Conservation (phyloP, 2,888 invertebrate species). For the Cyclophora albipunctata region DNA sequence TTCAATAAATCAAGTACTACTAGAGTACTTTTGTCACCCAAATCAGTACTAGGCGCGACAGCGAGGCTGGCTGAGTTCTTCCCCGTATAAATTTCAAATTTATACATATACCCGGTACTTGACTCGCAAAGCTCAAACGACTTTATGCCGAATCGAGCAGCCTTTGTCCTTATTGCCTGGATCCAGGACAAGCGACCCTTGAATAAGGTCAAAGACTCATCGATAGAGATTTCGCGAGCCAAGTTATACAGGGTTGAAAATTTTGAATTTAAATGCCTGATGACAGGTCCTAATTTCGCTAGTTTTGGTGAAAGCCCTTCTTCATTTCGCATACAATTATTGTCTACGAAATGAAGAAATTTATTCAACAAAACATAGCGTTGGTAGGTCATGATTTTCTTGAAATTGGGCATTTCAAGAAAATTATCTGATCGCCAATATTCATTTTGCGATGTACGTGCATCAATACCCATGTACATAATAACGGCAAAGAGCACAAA, state of each 20-base stretch:
- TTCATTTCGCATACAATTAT: slow-evolving; percentile 1
- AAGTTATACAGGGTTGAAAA: slow-evolving; percentile 3
- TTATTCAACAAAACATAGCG: slow-evolving; percentile 6
- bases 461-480: slow-evolving; percentile 17
- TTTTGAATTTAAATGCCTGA: neutral
- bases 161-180: slow-evolving; percentile 15
- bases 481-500: slow-evolving; percentile 13
- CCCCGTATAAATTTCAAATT: slow-evolving; percentile 10
- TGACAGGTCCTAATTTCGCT: slow-evolving; percentile 4
- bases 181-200: slow-evolving; percentile 18
- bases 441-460: slow-evolving; percentile 7
- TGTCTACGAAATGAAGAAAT: neutral
- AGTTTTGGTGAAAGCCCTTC: slow-evolving; percentile 10
- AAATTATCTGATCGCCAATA: slow-evolving; percentile 11
- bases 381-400: slow-evolving; percentile 9
- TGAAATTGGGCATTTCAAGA: slow-evolving; percentile 13
- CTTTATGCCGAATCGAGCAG: slow-evolving; percentile 18
- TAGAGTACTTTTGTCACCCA: neutral
- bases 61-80: neutral
- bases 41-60: neutral
- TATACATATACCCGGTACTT: slow-evolving; percentile 15
- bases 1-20: neutral
- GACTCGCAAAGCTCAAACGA: slow-evolving; percentile 21
- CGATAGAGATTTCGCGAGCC: slow-evolving; percentile 9
- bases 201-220: slow-evolving; percentile 21